Evolutionary conservation across 2,797 vertebrate species (phyloP), one percentile per base, ranked within the genome.

Genomic region (Tauraco hartlaubi): DNA sequence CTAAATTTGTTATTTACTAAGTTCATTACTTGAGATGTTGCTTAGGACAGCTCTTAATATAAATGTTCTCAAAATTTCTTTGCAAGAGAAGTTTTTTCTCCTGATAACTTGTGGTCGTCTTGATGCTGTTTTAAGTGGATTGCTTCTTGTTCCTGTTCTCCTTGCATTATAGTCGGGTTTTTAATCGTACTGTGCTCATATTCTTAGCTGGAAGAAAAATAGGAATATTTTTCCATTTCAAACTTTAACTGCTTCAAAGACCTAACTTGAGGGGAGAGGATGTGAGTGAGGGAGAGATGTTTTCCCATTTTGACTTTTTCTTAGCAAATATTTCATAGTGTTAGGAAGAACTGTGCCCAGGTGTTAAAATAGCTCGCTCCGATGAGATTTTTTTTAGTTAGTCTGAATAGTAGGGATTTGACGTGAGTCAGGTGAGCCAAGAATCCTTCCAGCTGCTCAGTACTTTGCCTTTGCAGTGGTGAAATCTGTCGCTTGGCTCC

Each of bases 241-340:
- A 87, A 79, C 44, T 35, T 56, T 2, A 72, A 20, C 59, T 75
- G 56, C 43, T 5, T 41, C 8, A 41, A 80, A 88, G 66, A 55
- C 51, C 43, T 71, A 44, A 41, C 94, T 89, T 44, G 64, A 77
- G 33, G 39, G 75, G 39, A 62, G 62, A 78, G 62, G 61, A 88
- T 90, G 35, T n/a, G 46, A 84, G 79, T 86, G 59, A 31, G 41
- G 79, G 79, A 84, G 85, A 94, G 31, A 25, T 2, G 4, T 82
- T 86, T 94, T 89, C 63, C 37, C 86, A 76, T 88, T 92, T 94
- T 71, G 71, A 59, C 41, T 93, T 76, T 7, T 51, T 64, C 71
- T 33, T 73, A 91, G 63, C 80, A 92, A 85, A 76, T 92, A 89
- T 69, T 95, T 94, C 33, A 4, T 28, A 39, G 33, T 43, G 55